Evolutionary conservation across 1,140 invertebrate species (phyloP).

Genomic region (Drosophila sucinea): DNA sequence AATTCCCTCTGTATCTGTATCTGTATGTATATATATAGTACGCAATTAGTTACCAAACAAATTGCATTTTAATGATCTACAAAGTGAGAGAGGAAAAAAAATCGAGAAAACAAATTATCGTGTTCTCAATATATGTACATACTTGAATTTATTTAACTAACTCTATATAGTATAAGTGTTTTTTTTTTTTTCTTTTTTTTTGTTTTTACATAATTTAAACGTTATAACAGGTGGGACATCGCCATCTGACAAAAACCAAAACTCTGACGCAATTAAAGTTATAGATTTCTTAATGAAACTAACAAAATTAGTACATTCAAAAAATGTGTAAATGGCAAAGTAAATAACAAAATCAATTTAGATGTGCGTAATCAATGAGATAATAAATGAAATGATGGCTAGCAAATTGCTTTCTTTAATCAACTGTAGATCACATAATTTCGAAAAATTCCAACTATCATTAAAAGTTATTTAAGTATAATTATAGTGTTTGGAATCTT

Average conservation of each 20-base stretch:
- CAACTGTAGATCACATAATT: no score
- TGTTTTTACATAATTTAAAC: neutral
- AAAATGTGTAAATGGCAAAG: neutral
- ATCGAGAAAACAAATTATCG: conserved; percentile 9
- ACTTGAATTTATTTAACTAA: neutral
- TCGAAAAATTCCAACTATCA: no score
- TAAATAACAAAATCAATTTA: neutral
- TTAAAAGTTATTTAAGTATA: no score
- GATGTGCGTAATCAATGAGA: neutral
- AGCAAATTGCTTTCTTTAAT: no score
- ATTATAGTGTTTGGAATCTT: no score
- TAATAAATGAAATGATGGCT: no score
- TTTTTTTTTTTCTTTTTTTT: neutral
- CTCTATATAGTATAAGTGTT: neutral
- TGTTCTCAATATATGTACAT: neutral
- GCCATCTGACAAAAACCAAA: neutral
- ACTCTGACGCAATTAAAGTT: conserved; percentile 5
- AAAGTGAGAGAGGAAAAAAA: neutral
- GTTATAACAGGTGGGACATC: neutral
- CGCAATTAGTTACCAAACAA: conserved; percentile 25
- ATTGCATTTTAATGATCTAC: conserved; percentile 37
- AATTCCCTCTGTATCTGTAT: conserved; percentile 34
- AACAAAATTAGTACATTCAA: neutral
- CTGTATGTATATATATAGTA: conserved; percentile 5
- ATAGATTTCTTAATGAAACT: conserved; percentile 1